Base-by-base conservation (phyloP, 2,113 vertebrate genomes). In the Pagrus major region DNA sequence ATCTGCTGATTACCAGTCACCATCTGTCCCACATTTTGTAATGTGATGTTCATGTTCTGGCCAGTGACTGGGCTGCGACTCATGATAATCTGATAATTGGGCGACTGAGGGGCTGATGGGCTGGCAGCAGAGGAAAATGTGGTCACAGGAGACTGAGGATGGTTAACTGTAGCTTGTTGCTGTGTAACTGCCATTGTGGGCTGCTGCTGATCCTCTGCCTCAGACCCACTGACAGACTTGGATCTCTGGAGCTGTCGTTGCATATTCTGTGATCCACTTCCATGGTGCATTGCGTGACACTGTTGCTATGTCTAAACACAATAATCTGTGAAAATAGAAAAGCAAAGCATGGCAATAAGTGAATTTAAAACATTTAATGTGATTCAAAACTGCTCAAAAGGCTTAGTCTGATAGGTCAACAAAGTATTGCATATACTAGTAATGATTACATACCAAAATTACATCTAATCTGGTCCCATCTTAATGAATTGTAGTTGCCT, bases 201-300 rank as follows among this genome's bases (percentile, higher is more conserved):
- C 18, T 96, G 86, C 60, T 69, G 92, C 25, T 90, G 95, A 74
- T 99, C 97, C 73, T 99, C 98, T 42, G 95, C 94, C 82, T 99
- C 98, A 16, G 96, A 95, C 80, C 96, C 94, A 0, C 96, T 95
- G 94, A 95, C 96, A 86, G 97, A 96, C 86, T 97, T 96, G 80
- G 97, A 94, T 86, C 96, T 94, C 93, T 98, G 97, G 65, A 98
- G 95, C 92, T 96, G 97, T 72, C 97, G 96, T 93, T 97, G 98
- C 81, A 96, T 95, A 86, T 95, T 98, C 90, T 97, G 97, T 89
- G 97, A 95, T 92, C 97, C 97, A 86, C 94, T 97, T 92, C 98
- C 97, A 97, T 99, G 98, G 96, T 99, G 98, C 98, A 99, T 99
- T 90, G 94, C 98, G 93, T 91, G 89, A 91, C 94, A 88, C 89